Evolutionary conservation across 2,797 vertebrate genomes (phyloP).

Genomic region (Xenentodon cancila): DNA sequence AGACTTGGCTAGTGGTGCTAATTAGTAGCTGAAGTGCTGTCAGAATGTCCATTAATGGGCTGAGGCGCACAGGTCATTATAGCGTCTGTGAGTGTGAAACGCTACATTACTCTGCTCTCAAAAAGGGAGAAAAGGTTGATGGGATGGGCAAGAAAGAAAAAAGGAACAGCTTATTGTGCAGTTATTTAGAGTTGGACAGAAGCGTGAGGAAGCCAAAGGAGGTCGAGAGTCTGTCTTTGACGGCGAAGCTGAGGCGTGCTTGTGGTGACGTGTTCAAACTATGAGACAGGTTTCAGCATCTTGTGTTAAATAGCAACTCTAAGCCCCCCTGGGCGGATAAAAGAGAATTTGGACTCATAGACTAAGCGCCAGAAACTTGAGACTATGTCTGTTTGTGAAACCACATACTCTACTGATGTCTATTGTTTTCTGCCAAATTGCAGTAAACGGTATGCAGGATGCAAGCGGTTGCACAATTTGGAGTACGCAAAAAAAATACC

Average conservation of each 20-base stretch:
- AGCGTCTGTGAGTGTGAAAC: constrained; percentile 11
- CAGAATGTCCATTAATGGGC: constrained; percentile 54
- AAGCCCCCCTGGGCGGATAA: no score
- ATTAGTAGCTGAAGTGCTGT: constrained; percentile 35
- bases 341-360: no score
- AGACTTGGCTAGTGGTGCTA: constrained; percentile 36
- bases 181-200: constrained; percentile 7
- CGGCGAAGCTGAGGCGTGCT: background rate
- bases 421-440: no score
- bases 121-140: constrained; percentile 7
- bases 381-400: no score
- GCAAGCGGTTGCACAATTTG: no score
- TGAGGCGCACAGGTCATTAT: constrained; percentile 5
- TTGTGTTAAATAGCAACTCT: constrained; percentile 24
- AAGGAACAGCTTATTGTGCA: constrained; percentile 4
- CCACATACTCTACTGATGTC: no score
- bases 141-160: constrained; percentile 1
- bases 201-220: constrained; percentile 5
- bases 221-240: constrained; percentile 28
- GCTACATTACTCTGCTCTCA: background rate
- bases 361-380: no score
- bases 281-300: constrained; percentile 11
- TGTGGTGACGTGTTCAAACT: constrained; percentile 42
- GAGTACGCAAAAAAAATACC: no score
- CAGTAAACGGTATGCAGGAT: no score